Conservation (phyloP, 2,888 invertebrate species). For the Acleris emargana region DNA sequence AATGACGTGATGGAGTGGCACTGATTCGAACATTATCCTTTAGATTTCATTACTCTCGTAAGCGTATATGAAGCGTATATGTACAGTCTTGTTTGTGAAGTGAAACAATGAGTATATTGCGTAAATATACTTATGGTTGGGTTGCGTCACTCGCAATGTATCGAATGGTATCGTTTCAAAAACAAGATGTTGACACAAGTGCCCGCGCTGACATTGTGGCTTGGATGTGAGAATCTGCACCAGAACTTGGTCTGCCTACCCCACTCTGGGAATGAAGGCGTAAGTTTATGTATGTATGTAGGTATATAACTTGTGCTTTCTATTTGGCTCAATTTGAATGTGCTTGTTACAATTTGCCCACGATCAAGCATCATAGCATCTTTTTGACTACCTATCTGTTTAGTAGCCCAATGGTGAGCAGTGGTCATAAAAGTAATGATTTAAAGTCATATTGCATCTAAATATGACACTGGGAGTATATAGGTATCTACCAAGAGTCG, state of each 20-base stretch:
- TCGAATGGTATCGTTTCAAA: conserved; percentile 67
- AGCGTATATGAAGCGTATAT: conserved; percentile 20
- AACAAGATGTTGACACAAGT: conserved; percentile 79
- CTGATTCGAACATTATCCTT: conserved; percentile 30
- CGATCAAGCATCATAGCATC: too few species aligned
- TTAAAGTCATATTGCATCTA: too few species aligned
- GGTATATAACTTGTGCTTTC: neutral
- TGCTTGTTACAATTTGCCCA: too few species aligned
- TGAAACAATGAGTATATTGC: conserved; percentile 59
- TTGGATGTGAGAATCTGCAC: conserved; percentile 8
- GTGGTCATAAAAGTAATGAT: too few species aligned
- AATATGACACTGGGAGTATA: too few species aligned
- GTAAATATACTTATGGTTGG: conserved; percentile 56
- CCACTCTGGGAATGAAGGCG: too few species aligned
- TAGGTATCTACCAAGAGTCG: too few species aligned
- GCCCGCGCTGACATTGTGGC: conserved; percentile 57
- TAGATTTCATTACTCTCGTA: conserved; percentile 37
- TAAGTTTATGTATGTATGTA: too few species aligned
- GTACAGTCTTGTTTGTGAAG: conserved; percentile 49
- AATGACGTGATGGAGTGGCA: conserved; percentile 24
- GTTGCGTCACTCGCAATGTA: conserved; percentile 70
- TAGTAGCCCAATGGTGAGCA: too few species aligned
- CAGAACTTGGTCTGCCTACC: too few species aligned
- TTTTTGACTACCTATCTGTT: too few species aligned
- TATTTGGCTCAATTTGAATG: too few species aligned